These are phyloP conservation scores for Poeciliopsis presidionis DNA, from an alignment of 2,797 vertebrate species.

Conservation along the genomic window DNA sequence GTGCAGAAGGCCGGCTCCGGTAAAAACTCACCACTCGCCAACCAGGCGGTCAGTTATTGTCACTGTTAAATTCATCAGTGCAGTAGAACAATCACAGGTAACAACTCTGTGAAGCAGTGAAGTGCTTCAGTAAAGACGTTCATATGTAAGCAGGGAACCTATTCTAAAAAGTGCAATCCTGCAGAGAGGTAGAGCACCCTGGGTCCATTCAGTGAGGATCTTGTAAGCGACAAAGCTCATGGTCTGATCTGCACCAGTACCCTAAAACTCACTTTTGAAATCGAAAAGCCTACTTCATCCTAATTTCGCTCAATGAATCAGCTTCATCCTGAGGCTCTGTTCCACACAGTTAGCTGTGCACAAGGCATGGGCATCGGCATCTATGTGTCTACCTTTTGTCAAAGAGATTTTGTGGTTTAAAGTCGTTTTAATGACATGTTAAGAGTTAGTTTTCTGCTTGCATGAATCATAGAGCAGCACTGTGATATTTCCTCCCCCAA, in stretches of 20 bases:
- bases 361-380: background rate
- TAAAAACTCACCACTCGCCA: slow-evolving; percentile 51
- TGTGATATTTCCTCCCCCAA: background rate
- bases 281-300: slow-evolving; percentile 51
- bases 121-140: slow-evolving; percentile 69
- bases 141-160: slow-evolving; percentile 79
- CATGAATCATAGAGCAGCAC: background rate
- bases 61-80: slow-evolving; percentile 69
- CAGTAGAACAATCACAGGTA: slow-evolving; percentile 78
- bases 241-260: slow-evolving; percentile 85
- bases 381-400: background rate
- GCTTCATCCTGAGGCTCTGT: slow-evolving; percentile 39
- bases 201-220: slow-evolving; percentile 63
- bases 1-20: slow-evolving; percentile 57
- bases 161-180: slow-evolving; percentile 76
- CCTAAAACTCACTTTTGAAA: slow-evolving; percentile 72
- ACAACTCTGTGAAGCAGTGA: slow-evolving; percentile 56
- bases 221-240: slow-evolving; percentile 70
- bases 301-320: slow-evolving; percentile 36
- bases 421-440: background rate
- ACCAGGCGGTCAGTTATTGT: slow-evolving; percentile 47
- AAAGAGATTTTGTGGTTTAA: background rate
- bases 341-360: slow-evolving; percentile 38
- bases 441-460: background rate
- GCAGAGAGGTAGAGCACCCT: slow-evolving; percentile 71